Base-by-base conservation (phyloP, 2,797 vertebrate genomes). In the Steatocranus sp. region DNA sequence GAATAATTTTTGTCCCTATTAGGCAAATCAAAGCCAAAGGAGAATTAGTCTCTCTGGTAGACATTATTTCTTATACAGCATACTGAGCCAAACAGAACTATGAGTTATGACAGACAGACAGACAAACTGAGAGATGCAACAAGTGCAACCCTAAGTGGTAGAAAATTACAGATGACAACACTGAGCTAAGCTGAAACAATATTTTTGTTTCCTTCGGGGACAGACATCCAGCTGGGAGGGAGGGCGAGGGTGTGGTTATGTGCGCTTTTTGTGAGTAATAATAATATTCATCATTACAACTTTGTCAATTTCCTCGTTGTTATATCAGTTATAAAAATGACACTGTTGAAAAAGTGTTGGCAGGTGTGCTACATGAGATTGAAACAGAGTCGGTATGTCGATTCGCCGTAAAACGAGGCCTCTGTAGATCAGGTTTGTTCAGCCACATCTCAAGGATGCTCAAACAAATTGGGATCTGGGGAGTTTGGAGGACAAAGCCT, bases 1-100 rank as follows among this genome's bases (percentile, higher is more conserved):
- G 48, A 79, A 56, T 77, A 83, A 51, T 48, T 41, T 84, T 75
- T 78, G 85, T 87, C n/a, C n/a, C 49, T 30, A 73, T 77, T 76
- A 49, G 56, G 54, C 54, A 61, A 87, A 80, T 84, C 38, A 58
- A 78, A 88, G 43, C 86, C 82, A 89, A 76, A 80, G 79, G 23
- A 36, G 48, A 49, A 78, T 79, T 8, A 54, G 25, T 58, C 58
- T 83, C 53, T 85, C 23, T 34, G 27, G 66, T 78, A 76, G 54
- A 36, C 81, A 49, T 61, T 83, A 11, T 70, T 12, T 5, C 38
- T 2, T 75, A 15, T 9, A 12, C 4, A 46, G 68, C 23, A 34
- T 54, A 20, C 43, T 66, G 27, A 53, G 11, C 25, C 61, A 18
- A 75, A 56, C 7, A n/a, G 5, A 73, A n/a, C 2, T 15, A 9